Percentiles rank a stretch among this genome's conserved stretches.
phyloP scores from a whole-genome alignment of 2,113 vertebrate genomes.

The Bothrops jararaca region DNA sequence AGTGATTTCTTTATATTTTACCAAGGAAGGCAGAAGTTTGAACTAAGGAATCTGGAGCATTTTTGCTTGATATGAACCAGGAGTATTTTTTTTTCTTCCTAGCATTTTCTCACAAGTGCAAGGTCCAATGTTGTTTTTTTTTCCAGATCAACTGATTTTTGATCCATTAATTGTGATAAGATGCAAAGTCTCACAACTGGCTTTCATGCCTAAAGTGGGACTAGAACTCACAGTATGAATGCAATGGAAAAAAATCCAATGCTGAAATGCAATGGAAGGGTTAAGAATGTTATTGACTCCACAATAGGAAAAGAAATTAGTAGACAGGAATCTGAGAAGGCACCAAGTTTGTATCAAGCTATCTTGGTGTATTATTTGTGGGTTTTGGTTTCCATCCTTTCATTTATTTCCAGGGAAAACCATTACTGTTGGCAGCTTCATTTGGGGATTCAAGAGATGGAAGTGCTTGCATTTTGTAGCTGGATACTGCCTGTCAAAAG shows the following conservation, averaged over 20 bases:
- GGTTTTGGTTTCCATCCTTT: conserved; percentile 1
- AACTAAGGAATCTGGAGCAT: background rate
- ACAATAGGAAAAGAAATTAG: background rate
- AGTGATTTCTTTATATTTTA: background rate
- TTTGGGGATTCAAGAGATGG: conserved; percentile 45
- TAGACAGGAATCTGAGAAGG: background rate
- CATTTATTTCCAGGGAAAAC: conserved; percentile 30
- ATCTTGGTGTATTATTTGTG: background rate
- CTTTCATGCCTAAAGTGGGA: background rate
- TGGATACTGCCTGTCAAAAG: conserved; percentile 55
- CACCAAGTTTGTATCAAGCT: background rate
- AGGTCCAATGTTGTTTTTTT: background rate
- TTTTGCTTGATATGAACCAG: background rate
- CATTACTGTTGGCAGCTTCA: conserved; percentile 42
- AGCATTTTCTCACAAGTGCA: background rate
- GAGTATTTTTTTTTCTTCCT: background rate
- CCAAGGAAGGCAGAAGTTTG: background rate
- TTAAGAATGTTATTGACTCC: background rate
- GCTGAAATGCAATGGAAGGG: background rate
- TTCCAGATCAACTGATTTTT: background rate
- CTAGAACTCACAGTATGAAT: background rate
- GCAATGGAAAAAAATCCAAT: too few species aligned
- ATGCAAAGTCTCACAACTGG: background rate
- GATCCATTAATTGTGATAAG: background rate
- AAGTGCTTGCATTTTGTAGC: conserved; percentile 54